Evolutionary conservation across 2,113 vertebrate species (phyloP).

Genomic region (Syngnathus floridae): DNA sequence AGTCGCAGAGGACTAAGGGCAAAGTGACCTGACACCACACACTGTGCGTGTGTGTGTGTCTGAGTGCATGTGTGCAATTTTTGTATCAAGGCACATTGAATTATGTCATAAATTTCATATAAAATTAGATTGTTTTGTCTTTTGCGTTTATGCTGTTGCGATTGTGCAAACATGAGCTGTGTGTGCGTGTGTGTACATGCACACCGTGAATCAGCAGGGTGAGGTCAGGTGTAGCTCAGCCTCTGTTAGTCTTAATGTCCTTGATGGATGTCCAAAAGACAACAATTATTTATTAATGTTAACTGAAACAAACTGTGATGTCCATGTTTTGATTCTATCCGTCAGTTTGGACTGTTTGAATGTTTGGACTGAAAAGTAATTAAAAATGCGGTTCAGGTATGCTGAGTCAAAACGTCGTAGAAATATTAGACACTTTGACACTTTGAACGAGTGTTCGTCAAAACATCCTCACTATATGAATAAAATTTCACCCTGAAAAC

Average conservation of each 20-base stretch:
- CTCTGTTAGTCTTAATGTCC: slow-evolving; percentile 14
- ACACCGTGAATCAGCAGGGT: slow-evolving; percentile 63
- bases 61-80: slow-evolving; percentile 22
- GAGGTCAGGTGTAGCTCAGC: slow-evolving; percentile 55
- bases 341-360: neutral
- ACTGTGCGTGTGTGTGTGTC: slow-evolving; percentile 25
- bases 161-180: slow-evolving; percentile 11
- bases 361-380: neutral
- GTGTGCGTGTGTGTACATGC: slow-evolving; percentile 28
- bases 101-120: slow-evolving; percentile 17
- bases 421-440: too few species aligned
- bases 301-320: too few species aligned
- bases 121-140: slow-evolving; percentile 27
- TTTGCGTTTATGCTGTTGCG: slow-evolving; percentile 12
- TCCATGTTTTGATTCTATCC: neutral
- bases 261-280: neutral
- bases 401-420: too few species aligned
- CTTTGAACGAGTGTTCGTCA: too few species aligned
- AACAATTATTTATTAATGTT: neutral
- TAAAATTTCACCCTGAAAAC: neutral
- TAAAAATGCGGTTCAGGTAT: too few species aligned
- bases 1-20: slow-evolving; percentile 59
- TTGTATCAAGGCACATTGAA: slow-evolving; percentile 8
- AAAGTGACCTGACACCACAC: slow-evolving; percentile 63
- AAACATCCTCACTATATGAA: neutral